Conservation (phyloP, 2,797 vertebrate genomes). For the Peromyscus melanophrys region DNA sequence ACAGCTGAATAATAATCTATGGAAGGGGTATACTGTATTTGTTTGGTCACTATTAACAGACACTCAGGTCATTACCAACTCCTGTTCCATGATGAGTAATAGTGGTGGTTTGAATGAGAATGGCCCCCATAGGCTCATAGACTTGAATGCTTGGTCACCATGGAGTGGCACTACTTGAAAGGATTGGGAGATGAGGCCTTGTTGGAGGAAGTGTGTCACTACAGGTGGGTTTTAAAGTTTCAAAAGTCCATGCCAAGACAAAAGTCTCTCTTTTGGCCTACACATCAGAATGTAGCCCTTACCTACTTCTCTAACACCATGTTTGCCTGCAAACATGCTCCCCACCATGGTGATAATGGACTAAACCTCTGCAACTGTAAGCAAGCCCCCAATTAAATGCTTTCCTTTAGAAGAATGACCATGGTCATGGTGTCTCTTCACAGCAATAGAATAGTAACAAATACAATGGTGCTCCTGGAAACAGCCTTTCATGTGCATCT, state of each 20-base stretch:
- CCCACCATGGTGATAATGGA: not conserved
- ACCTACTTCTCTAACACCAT: not conserved
- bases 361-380: not conserved
- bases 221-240: not conserved
- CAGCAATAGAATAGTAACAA: not conserved
- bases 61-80: not conserved
- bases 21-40: not conserved
- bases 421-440: not conserved
- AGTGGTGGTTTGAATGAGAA: not conserved
- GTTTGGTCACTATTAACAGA: not conserved
- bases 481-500: not conserved
- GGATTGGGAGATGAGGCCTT: not conserved
- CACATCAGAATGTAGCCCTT: not conserved
- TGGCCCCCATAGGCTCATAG: not conserved
- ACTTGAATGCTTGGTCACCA: not conserved
- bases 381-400: not conserved
- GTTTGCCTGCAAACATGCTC: not conserved
- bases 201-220: not conserved
- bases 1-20: not conserved
- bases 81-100: not conserved
- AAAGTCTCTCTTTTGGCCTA: not conserved
- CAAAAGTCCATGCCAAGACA: not conserved
- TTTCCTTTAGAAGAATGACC: not conserved
- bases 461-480: not conserved
- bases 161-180: not conserved